Percentiles rank a stretch among this genome's conserved stretches.
These are phyloP conservation scores for Lutra lutra DNA, from an alignment of 2,797 vertebrate species.

Conservation along the genomic window DNA sequence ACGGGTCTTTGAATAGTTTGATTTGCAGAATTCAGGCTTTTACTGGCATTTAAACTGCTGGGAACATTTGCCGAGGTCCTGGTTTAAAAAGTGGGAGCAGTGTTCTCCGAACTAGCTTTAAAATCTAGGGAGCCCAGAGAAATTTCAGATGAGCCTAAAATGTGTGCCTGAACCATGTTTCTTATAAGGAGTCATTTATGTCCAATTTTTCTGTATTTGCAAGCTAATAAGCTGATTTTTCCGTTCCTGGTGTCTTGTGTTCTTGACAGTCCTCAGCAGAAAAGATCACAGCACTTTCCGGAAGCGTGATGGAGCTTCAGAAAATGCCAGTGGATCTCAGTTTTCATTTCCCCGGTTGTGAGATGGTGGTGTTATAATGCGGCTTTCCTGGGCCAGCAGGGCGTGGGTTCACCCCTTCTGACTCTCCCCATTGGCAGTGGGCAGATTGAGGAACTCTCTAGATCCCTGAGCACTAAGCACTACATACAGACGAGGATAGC, in stretches of 20 bases:
- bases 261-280: slow-evolving; percentile 24
- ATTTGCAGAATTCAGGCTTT: not conserved
- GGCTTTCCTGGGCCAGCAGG: not conserved
- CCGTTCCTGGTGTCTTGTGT: slow-evolving; percentile 30
- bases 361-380: not conserved
- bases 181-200: not conserved
- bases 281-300: slow-evolving; percentile 20
- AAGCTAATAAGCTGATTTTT: slow-evolving; percentile 24
- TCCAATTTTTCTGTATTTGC: slow-evolving; percentile 32
- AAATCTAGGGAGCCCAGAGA: slow-evolving; percentile 17
- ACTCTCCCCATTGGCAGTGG: not conserved
- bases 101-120: slow-evolving; percentile 38
- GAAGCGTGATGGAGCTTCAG: not conserved
- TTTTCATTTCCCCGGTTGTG: not conserved
- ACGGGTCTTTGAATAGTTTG: slow-evolving; percentile 45
- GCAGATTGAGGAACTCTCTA: not conserved
- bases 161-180: not conserved
- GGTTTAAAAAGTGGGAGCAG: not conserved
- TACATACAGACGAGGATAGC: not conserved
- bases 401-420: not conserved
- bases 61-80: not conserved
- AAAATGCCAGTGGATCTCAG: not conserved
- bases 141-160: not conserved
- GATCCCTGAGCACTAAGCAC: not conserved
- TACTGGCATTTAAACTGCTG: not conserved